Base-by-base conservation (phyloP, 2,888 invertebrate species). In the Cordilura impudica region DNA sequence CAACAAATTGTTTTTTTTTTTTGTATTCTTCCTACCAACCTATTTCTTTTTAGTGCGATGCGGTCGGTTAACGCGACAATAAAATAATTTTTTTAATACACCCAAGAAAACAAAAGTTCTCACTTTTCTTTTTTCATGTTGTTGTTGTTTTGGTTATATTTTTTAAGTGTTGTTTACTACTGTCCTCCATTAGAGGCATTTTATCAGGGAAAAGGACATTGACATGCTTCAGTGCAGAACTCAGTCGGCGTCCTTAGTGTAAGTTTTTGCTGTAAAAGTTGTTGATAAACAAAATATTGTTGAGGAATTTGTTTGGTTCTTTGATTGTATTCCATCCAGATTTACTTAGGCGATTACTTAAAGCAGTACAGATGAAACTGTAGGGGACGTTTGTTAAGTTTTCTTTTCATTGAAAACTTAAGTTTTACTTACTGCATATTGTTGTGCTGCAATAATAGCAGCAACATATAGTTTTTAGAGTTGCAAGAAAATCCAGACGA, bases 11-110 rank as follows among this genome's bases (percentile, higher is more conserved):
- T 29, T 74, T 65, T 65, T 35, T 35, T 53, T 45, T 49, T 5
- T 23, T 53, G 12, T 56, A 5, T 60, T 8, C 31, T 16, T 7
- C 14, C 14, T n/a, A 45, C 8, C 29, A 56, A 43, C 21, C 54
- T 60, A n/a, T 61, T 75, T 72, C 43, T 77, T 76, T 78, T 82
- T 81, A 71, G 45, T 81, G 84, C 87, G 86, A 85, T 87, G 88
- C 86, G 88, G 88, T 88, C 87, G 87, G 87, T 88, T 88, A 88
- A 87, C 87, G 86, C 85, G 84, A 86, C 87, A 87, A 88, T 88
- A 88, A 88, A 88, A 87, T 87, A 18, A 53, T 53, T 58, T 12
- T 63, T 54, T 54, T 39, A 16, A 71, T 51, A 29, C 71, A 39
- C 45, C 23, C 45, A 26, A 19, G 16, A 53, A 71, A 43, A n/a